Conservation (phyloP, 2,113 vertebrate species). For the Leucopsar rothschildi region DNA sequence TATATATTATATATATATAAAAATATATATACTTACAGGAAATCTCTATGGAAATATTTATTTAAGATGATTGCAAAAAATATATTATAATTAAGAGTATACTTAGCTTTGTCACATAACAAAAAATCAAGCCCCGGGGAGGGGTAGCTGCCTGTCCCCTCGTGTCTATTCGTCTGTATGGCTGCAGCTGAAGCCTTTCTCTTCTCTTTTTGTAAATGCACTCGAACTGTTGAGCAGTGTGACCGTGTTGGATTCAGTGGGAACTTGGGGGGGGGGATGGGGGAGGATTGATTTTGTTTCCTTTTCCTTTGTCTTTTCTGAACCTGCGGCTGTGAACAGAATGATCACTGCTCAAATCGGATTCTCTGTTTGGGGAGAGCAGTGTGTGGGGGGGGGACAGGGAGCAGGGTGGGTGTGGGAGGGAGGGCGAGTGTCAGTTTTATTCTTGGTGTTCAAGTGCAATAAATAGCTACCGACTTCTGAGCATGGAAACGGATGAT, state of each 20-base stretch:
- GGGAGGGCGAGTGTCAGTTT: conserved; percentile 71
- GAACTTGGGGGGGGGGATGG: neutral
- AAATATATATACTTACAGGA: conserved; percentile 50
- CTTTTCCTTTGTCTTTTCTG: conserved; percentile 30
- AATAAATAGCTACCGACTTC: conserved; percentile 82
- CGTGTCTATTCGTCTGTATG: conserved; percentile 44
- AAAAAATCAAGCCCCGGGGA: conserved; percentile 7
- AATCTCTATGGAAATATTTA: conserved; percentile 68
- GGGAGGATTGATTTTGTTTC: neutral
- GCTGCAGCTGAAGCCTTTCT: conserved; percentile 59
- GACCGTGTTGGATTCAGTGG: conserved; percentile 59
- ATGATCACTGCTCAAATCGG: conserved; percentile 73
- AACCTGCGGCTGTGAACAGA: conserved; percentile 74
- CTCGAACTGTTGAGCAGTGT: conserved; percentile 60
- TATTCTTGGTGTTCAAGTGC: conserved; percentile 84
- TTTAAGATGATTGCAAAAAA: conserved; percentile 64
- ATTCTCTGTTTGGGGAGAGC: conserved; percentile 59
- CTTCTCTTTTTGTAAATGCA: conserved; percentile 59
- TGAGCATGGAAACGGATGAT: conserved; percentile 60
- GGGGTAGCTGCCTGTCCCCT: conserved; percentile 28
- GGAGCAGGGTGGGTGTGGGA: conserved; percentile 19
- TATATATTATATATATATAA: conserved; percentile 32
- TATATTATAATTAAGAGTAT: conserved; percentile 7
- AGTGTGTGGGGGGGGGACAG: neutral
- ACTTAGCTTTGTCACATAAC: conserved; percentile 30